phyloP scores from a whole-genome alignment of 2,888 invertebrate genomes.

The Sisyra nigra region DNA sequence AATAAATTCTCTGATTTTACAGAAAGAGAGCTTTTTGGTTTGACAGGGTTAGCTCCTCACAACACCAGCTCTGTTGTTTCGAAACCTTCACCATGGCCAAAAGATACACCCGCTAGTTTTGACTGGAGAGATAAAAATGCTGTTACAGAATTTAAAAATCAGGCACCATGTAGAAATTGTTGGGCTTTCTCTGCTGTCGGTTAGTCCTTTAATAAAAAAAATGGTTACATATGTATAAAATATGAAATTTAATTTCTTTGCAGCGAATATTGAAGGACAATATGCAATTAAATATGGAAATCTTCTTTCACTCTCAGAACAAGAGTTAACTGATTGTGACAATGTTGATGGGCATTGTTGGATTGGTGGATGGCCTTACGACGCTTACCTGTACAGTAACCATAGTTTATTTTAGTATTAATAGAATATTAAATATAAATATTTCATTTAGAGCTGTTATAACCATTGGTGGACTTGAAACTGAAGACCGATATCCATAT shows the following conservation, averaged over 20 bases:
- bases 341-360: constrained; percentile 79
- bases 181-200: constrained; percentile 66
- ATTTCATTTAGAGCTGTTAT: not conserved
- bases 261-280: constrained; percentile 80
- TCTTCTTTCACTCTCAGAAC: constrained; percentile 77
- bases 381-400: constrained; percentile 71
- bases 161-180: constrained; percentile 77
- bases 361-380: constrained; percentile 57
- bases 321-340: constrained; percentile 94
- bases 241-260: constrained; percentile 3
- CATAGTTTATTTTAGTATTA: not conserved
- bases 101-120: constrained; percentile 51
- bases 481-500: constrained; percentile 85
- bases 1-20: constrained; percentile 80
- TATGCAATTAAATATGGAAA: constrained; percentile 69
- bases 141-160: constrained; percentile 80
- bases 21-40: constrained; percentile 42
- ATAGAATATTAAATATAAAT: no score
- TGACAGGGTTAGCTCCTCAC: constrained; percentile 39
- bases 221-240: no score
- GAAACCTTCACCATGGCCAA: constrained; percentile 37
- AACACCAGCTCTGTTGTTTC: constrained; percentile 36
- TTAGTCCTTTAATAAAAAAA: no score
- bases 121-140: constrained; percentile 76
- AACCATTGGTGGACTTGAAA: constrained; percentile 69